Base-by-base conservation (phyloP, 2,888 invertebrate genomes). In the Cephus pulcher region DNA sequence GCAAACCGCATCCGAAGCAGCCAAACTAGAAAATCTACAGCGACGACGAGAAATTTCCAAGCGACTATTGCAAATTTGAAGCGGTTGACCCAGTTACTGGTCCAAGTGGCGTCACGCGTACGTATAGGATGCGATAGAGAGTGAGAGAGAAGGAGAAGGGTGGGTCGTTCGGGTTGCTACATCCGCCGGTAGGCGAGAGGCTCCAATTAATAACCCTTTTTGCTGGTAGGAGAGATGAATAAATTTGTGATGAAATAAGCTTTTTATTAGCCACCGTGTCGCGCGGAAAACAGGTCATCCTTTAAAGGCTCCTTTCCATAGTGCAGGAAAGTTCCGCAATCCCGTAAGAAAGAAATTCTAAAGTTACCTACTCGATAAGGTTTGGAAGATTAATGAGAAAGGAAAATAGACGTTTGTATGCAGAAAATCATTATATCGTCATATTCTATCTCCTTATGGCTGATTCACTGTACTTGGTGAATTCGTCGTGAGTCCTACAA, bases 181-280 rank as follows among this genome's bases (percentile, higher is more conserved):
- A 32, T 69, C 69, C 37, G 1, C 68, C 71, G 75, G 34, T 33
- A 71, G 34, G 40, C 71, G 71, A 74, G 76, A 70, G 76, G 34
- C 68, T 81, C 75, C 80, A 81, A 81, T 82, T 82, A 81, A 82
- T 81, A 78, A 77, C 69, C 77, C 76, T 76, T 77, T 75, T 80
- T 37, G 73, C 76, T 34, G 69, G 37, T 40, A 76, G 56, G 70
- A 76, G 75, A 77, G 79, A 79, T 81, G 80, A 79, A 82, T 80
- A 82, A 80, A 80, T 82, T 81, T 78, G 70, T n/a, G 37, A 74
- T 74, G 69, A 80, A 82, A 79, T 77, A 76, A 74, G 76, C 74
- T 74, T 74, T 15, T 74, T 74, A 74, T 74, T n/a, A 35, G 11
- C 35, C n/a, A 9, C 74, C 69, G 80, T 56, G 23, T 9, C 15